phyloP scores from a whole-genome alignment of 1,140 invertebrate species.

The Bilobella aurantiaca region DNA sequence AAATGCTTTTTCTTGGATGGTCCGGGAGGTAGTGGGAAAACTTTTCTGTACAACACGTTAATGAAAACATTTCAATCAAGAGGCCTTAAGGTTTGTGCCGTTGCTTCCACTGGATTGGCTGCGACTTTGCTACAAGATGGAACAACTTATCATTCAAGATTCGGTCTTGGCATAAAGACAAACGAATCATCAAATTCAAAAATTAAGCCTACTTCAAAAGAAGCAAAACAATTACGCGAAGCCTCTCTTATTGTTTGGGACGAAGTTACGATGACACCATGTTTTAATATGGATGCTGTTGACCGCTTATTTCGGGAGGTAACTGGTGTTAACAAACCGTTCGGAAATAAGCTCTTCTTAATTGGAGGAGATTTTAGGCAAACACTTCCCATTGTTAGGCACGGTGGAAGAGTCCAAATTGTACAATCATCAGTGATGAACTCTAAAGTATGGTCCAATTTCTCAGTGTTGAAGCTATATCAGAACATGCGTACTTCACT shows the following conservation, averaged over 20 bases:
- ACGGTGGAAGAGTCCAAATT: slow-evolving; percentile 42
- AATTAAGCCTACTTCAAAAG: slow-evolving; percentile 30
- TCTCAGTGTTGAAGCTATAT: slow-evolving; percentile 23
- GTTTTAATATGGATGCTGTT: slow-evolving; percentile 36
- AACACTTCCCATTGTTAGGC: slow-evolving; percentile 42
- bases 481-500: slow-evolving; percentile 29
- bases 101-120: slow-evolving; percentile 35
- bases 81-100: slow-evolving; percentile 13
- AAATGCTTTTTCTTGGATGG: too few relatives aligned
- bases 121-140: slow-evolving; percentile 43
- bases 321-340: slow-evolving; percentile 28
- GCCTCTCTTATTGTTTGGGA: slow-evolving; percentile 40
- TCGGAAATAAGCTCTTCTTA: slow-evolving; percentile 21
- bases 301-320: slow-evolving; percentile 38
- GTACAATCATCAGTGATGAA: slow-evolving; percentile 39
- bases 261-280: slow-evolving; percentile 40
- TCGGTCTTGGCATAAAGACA: slow-evolving; percentile 40
- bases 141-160: slow-evolving; percentile 44
- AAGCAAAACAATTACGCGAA: slow-evolving; percentile 34
- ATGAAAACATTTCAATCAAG: slow-evolving; percentile 13
- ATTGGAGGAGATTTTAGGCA: slow-evolving; percentile 44
- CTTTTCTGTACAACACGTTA: slow-evolving; percentile 36
- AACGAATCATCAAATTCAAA: slow-evolving; percentile 31
- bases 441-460: slow-evolving; percentile 36
- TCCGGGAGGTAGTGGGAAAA: too few relatives aligned